Conservation (phyloP, 2,888 invertebrate species). For the Ophonus ardosiacus region DNA sequence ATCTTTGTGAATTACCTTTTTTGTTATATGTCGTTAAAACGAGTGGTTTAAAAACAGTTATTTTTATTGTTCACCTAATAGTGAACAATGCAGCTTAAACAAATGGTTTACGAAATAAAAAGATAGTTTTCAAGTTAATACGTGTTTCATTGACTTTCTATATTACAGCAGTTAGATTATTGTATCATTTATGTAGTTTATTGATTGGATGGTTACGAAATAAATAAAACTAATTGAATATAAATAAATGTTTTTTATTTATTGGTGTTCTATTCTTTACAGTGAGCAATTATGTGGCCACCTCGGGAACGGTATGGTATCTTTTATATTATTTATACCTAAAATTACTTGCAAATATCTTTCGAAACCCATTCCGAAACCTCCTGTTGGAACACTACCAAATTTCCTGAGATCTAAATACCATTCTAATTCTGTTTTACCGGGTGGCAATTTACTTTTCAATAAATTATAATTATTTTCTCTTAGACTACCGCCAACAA, state of each 20-base stretch:
- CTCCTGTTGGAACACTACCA: slow-evolving; percentile 94
- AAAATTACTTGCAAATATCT: slow-evolving; percentile 90
- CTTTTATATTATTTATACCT: slow-evolving; percentile 92
- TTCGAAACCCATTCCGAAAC: slow-evolving; percentile 98
- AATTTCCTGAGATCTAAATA: slow-evolving; percentile 93
- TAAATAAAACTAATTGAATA: slow-evolving; percentile 11
- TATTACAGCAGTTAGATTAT: not conserved
- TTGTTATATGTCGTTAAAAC: slow-evolving; percentile 39
- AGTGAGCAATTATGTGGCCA: slow-evolving; percentile 92
- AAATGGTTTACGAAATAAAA: slow-evolving; percentile 56
- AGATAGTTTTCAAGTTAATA: slow-evolving; percentile 17
- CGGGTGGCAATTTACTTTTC: slow-evolving; percentile 79
- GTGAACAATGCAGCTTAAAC: slow-evolving; percentile 49
- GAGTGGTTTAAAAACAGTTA: slow-evolving; percentile 52
- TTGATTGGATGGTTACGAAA: slow-evolving; percentile 25
- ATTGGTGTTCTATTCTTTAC: slow-evolving; percentile 72
- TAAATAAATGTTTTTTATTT: slow-evolving; percentile 57
- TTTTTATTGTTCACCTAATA: slow-evolving; percentile 49
- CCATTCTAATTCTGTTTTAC: slow-evolving; percentile 82
- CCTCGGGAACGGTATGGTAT: slow-evolving; percentile 95
- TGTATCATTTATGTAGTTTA: slow-evolving; percentile 41
- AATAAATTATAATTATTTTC: slow-evolving; percentile 86
- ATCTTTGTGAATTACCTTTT: slow-evolving; percentile 43
- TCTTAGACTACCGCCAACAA: slow-evolving; percentile 96
- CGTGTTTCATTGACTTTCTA: slow-evolving; percentile 36